A percentile compares a stretch with the other conserved stretches of the same genome.
Conservation (phyloP, 2,113 vertebrate genomes). For the Osmerus mordax region DNA sequence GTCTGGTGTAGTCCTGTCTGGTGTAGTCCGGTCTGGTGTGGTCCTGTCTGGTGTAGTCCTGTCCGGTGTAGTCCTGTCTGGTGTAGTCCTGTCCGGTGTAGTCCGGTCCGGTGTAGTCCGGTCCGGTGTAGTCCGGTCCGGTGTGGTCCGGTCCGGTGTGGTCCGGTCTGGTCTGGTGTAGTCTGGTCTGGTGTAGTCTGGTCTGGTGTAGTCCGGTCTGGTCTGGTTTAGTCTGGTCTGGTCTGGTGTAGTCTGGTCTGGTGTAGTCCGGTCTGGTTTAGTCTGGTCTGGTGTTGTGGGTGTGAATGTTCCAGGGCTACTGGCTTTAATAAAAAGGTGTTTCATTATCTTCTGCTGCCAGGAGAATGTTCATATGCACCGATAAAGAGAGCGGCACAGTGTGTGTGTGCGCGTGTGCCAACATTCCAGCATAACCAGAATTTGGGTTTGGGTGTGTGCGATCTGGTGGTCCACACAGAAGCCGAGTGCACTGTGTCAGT, state of each 20-base stretch:
- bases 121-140: too few relatives aligned
- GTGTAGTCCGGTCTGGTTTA: background rate
- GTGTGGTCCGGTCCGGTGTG: too few relatives aligned
- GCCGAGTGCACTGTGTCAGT: background rate
- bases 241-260: background rate
- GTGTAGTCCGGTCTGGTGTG: background rate
- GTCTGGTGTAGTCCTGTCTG: background rate
- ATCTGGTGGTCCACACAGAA: background rate
- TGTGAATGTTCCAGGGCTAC: background rate
- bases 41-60: too few relatives aligned
- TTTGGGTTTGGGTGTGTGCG: background rate
- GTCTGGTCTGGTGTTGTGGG: background rate
- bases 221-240: too few relatives aligned
- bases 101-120: too few relatives aligned
- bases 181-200: too few relatives aligned
- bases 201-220: too few relatives aligned
- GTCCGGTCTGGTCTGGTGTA: too few relatives aligned
- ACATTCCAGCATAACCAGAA: background rate
- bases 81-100: too few relatives aligned
- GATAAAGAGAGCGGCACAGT: background rate
- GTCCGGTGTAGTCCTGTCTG: too few relatives aligned
- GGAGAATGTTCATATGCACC: background rate
- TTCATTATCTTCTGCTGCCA: conserved; percentile 2
- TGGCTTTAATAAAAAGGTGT: conserved; percentile 18
- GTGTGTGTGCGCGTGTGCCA: background rate